phyloP scores from a whole-genome alignment of 2,888 invertebrate genomes.

The Plemyria rubiginata region DNA sequence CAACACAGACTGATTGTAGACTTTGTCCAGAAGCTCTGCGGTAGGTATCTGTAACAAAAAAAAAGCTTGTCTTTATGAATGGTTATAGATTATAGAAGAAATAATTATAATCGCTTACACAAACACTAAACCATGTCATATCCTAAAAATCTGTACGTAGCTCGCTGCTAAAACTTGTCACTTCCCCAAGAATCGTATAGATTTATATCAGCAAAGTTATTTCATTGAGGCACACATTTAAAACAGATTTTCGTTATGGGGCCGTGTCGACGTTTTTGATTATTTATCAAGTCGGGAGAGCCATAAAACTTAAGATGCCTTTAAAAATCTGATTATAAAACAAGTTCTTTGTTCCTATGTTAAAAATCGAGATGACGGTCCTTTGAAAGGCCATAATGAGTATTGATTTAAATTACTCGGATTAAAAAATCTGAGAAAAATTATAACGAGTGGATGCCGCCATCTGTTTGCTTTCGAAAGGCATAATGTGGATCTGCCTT shows the following conservation, averaged over 20 bases:
- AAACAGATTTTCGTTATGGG: slow-evolving; percentile 58
- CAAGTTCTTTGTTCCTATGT: slow-evolving; percentile 77
- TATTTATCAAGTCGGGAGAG: slow-evolving; percentile 71
- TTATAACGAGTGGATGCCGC: slow-evolving; percentile 78
- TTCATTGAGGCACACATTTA: slow-evolving; percentile 56
- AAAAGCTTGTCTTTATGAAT: too few relatives aligned
- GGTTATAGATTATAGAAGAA: too few relatives aligned
- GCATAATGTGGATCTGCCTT: slow-evolving; percentile 57
- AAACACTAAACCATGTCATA: too few relatives aligned
- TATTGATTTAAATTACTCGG: slow-evolving; percentile 83
- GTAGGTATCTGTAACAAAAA: too few relatives aligned
- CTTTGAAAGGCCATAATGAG: slow-evolving; percentile 82
- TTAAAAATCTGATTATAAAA: slow-evolving; percentile 81
- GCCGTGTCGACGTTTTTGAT: slow-evolving; percentile 65
- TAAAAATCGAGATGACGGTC: slow-evolving; percentile 79
- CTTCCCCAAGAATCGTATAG: slow-evolving; percentile 40
- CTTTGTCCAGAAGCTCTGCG: too few relatives aligned
- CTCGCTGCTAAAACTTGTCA: slow-evolving; percentile 28
- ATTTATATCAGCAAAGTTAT: slow-evolving; percentile 56
- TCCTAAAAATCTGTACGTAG: slow-evolving; percentile 1
- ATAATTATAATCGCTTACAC: too few relatives aligned
- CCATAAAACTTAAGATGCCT: slow-evolving; percentile 78
- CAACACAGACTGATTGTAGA: too few relatives aligned
- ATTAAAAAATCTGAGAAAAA: slow-evolving; percentile 82
- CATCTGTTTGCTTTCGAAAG: slow-evolving; percentile 57